These are phyloP conservation scores for Tauraco erythrolophus DNA, from an alignment of 2,113 vertebrate genomes.

Conservation along the genomic window DNA sequence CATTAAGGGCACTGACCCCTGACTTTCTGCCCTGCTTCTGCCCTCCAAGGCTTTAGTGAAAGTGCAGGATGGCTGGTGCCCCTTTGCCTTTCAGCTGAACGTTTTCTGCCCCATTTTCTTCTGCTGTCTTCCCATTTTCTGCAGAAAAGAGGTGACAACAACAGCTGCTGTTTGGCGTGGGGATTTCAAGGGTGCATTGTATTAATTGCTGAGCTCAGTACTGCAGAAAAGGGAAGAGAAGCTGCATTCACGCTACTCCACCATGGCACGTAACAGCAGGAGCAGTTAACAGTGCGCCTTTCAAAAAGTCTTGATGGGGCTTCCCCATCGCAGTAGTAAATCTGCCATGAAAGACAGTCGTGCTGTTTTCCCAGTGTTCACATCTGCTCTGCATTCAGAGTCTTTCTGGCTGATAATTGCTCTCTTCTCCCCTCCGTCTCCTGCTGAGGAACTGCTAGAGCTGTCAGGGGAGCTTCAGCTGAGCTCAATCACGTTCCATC, in stretches of 20 bases:
- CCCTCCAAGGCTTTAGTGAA: background rate
- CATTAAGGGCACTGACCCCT: background rate
- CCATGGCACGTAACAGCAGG: background rate
- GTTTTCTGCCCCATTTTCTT: conserved; percentile 28
- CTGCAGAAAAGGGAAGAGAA: background rate
- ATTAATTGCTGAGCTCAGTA: background rate
- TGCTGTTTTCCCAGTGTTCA: background rate
- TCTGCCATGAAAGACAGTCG: background rate
- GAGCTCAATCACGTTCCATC: background rate
- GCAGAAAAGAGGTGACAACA: background rate
- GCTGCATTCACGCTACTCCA: background rate
- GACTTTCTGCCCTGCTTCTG: background rate
- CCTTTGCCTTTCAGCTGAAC: background rate
- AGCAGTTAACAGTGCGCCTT: background rate
- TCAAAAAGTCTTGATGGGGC: background rate
- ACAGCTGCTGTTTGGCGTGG: background rate
- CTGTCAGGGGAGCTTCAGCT: background rate
- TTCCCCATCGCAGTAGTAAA: background rate
- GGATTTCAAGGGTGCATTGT: background rate
- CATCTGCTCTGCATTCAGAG: background rate
- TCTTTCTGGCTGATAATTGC: conserved; percentile 30
- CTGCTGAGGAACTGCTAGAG: background rate
- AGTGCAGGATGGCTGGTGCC: background rate
- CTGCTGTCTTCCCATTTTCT: background rate
- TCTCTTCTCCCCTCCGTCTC: background rate